These are phyloP conservation scores for Cirrhinus molitorella DNA, from an alignment of 2,797 vertebrate species.

Conservation along the genomic window DNA sequence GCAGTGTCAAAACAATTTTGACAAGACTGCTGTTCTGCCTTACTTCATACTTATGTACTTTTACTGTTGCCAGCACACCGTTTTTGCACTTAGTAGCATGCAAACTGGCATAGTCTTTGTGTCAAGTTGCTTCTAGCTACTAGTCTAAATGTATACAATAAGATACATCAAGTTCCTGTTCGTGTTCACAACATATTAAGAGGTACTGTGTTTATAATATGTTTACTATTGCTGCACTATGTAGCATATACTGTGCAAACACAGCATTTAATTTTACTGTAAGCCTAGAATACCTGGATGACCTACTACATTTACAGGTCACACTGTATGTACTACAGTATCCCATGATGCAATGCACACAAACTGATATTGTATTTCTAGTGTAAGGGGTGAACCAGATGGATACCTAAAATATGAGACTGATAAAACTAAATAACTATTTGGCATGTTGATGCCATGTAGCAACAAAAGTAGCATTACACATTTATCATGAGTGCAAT, in stretches of 20 bases:
- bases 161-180: not conserved
- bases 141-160: not conserved
- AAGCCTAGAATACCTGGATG: not conserved
- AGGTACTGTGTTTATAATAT: not conserved
- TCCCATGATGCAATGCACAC: not conserved
- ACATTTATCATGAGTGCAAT: not conserved
- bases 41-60: not conserved
- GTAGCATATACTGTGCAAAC: not conserved
- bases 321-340: not conserved
- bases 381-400: not conserved
- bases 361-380: not conserved
- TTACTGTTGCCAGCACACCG: not conserved
- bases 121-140: not conserved
- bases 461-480: not conserved
- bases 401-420: not conserved
- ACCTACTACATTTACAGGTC: too few species aligned
- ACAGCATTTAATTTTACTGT: not conserved
- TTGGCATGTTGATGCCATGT: not conserved
- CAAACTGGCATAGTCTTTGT: not conserved
- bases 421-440: not conserved
- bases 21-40: not conserved
- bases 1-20: not conserved
- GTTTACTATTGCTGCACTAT: not conserved
- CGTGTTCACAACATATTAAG: not conserved
- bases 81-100: not conserved